Evolutionary conservation across 2,888 invertebrate species (phyloP).

Genomic region (Meiosimyza decipiens): DNA sequence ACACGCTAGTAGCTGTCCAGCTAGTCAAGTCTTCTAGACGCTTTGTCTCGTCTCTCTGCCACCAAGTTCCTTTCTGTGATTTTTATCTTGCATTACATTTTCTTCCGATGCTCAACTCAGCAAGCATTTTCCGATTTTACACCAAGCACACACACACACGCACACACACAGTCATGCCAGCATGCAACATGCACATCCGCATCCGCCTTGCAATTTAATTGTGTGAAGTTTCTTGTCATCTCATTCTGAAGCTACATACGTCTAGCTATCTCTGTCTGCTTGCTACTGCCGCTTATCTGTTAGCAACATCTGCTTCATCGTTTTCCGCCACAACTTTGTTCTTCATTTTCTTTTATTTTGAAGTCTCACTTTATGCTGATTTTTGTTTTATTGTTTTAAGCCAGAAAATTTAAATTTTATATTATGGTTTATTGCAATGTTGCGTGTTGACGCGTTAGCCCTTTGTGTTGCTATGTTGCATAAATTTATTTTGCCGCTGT

Average conservation of each 20-base stretch:
- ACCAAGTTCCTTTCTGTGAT: background rate
- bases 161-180: background rate
- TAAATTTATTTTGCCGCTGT: slow-evolving; percentile 10
- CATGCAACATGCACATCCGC: slow-evolving; percentile 22
- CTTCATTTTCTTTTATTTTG: background rate
- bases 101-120: slow-evolving; percentile 1
- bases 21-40: too few relatives aligned
- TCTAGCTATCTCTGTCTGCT: background rate
- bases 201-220: slow-evolving; percentile 25
- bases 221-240: slow-evolving; percentile 27
- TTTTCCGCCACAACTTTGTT: background rate
- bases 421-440: slow-evolving; percentile 27
- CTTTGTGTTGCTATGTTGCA: slow-evolving; percentile 3
- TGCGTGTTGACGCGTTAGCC: slow-evolving; percentile 16
- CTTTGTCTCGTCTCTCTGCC: background rate
- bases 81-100: background rate
- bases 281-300: background rate
- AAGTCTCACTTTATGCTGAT: slow-evolving; percentile 18
- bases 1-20: too few relatives aligned
- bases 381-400: slow-evolving; percentile 30
- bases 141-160: slow-evolving; percentile 14
- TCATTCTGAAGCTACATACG: background rate
- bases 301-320: slow-evolving; percentile 1
- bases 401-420: slow-evolving; percentile 24
- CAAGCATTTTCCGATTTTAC: slow-evolving; percentile 22